Evolutionary conservation across 1,140 invertebrate species (phyloP).

Genomic region (Drosophila tristis): DNA sequence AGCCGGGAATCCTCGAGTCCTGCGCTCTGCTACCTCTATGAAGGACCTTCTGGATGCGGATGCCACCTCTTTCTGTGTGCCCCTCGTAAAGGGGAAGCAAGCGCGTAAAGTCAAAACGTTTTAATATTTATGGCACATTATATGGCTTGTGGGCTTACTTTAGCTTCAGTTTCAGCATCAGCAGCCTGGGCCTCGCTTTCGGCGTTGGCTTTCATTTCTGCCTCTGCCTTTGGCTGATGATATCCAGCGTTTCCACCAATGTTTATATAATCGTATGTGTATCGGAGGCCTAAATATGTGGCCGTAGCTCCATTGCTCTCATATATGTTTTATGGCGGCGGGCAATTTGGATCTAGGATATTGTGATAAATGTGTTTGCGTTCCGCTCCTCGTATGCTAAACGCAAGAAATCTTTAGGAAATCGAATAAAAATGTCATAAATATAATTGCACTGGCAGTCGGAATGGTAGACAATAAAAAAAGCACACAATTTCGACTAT

Average conservation of each 20-base stretch:
- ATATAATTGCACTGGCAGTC: slow-evolving; percentile 62
- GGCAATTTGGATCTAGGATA: slow-evolving; percentile 44
- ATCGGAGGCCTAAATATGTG: slow-evolving; percentile 46
- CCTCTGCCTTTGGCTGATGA: neutral
- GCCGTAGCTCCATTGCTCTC: too few species aligned
- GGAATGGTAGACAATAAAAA: slow-evolving; percentile 48
- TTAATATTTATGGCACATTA: slow-evolving; percentile 83
- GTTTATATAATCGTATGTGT: slow-evolving; percentile 40
- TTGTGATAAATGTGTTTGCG: slow-evolving; percentile 47
- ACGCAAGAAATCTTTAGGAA: slow-evolving; percentile 72
- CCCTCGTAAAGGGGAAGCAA: slow-evolving; percentile 37
- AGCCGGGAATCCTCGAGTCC: slow-evolving; percentile 28
- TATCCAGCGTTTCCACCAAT: slow-evolving; percentile 29
- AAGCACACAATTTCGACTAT: slow-evolving; percentile 20
- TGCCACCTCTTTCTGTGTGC: slow-evolving; percentile 15
- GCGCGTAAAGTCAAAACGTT: slow-evolving; percentile 81
- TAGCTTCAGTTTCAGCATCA: slow-evolving; percentile 38
- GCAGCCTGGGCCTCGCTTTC: slow-evolving; percentile 3
- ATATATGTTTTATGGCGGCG: slow-evolving; percentile 49
- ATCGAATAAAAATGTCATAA: slow-evolving; percentile 77
- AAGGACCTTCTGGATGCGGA: slow-evolving; percentile 7
- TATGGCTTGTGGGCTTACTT: slow-evolving; percentile 80
- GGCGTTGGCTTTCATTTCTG: slow-evolving; percentile 6
- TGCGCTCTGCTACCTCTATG: slow-evolving; percentile 12
- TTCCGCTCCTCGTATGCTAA: slow-evolving; percentile 50